phyloP scores from a whole-genome alignment of 2,888 invertebrate species.

The Drosophila buzzatii region DNA sequence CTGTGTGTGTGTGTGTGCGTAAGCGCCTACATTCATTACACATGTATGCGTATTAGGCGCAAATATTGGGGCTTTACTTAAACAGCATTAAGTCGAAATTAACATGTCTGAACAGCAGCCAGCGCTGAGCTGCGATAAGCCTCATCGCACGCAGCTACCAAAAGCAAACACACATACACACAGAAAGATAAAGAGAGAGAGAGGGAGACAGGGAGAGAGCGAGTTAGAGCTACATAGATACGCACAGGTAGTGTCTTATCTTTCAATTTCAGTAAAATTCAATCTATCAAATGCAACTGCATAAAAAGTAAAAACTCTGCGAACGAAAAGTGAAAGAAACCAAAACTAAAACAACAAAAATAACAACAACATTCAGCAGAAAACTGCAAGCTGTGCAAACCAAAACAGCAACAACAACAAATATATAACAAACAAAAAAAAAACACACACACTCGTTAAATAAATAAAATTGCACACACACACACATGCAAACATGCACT shows the following conservation, averaged over 20 bases:
- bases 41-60: slow-evolving; percentile 81
- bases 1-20: slow-evolving; percentile 40
- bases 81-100: slow-evolving; percentile 80
- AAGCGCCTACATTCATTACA: slow-evolving; percentile 77
- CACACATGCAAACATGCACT: slow-evolving; percentile 13
- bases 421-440: slow-evolving; percentile 16
- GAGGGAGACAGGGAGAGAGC: neutral
- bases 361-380: neutral
- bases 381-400: slow-evolving; percentile 28
- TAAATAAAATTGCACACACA: slow-evolving; percentile 73
- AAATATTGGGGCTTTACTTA: slow-evolving; percentile 80
- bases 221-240: neutral
- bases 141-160: slow-evolving; percentile 7
- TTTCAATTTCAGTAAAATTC: slow-evolving; percentile 57
- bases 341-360: neutral
- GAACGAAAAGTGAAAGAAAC: slow-evolving; percentile 44
- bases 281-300: slow-evolving; percentile 64
- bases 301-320: slow-evolving; percentile 48
- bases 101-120: slow-evolving; percentile 71
- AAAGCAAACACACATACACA: neutral
- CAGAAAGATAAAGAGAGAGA: neutral
- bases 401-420: slow-evolving; percentile 23
- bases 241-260: slow-evolving; percentile 26
- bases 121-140: slow-evolving; percentile 34
- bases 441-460: slow-evolving; percentile 54